Conservation (phyloP, 2,113 vertebrate species). For the Pongo abelii region DNA sequence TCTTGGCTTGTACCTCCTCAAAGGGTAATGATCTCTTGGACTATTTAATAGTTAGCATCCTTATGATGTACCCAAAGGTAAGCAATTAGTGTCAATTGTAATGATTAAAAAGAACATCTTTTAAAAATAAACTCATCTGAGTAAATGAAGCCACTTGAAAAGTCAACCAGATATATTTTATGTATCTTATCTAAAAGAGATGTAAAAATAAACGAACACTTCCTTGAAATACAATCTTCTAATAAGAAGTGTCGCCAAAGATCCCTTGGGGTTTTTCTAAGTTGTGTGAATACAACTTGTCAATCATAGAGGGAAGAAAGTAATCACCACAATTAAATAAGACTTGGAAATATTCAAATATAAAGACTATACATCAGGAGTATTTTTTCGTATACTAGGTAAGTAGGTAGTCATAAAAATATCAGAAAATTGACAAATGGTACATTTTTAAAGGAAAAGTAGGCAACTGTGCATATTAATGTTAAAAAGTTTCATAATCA, state of each 20-base stretch:
- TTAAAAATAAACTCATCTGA: slow-evolving; percentile 22
- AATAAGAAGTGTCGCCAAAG: background rate
- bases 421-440: background rate
- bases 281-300: background rate
- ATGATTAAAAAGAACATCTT: background rate
- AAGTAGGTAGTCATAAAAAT: background rate
- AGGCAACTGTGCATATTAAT: background rate
- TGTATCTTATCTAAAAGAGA: slow-evolving; percentile 14
- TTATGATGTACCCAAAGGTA: background rate
- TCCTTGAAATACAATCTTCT: slow-evolving; percentile 50
- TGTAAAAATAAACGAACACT: slow-evolving; percentile 41
- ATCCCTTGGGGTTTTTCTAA: background rate
- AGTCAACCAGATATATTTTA: background rate
- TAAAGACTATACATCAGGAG: background rate
- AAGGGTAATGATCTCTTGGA: background rate
- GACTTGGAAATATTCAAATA: slow-evolving; percentile 46
- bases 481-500: slow-evolving; percentile 39
- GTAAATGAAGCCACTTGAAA: slow-evolving; percentile 18
- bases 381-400: background rate
- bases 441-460: slow-evolving; percentile 19
- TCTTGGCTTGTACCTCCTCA: background rate
- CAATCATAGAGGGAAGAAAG: background rate
- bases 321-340: slow-evolving; percentile 17
- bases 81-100: background rate
- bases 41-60: background rate